Base-by-base conservation (phyloP, 2,888 invertebrate species). In the Escarpia spicata region DNA sequence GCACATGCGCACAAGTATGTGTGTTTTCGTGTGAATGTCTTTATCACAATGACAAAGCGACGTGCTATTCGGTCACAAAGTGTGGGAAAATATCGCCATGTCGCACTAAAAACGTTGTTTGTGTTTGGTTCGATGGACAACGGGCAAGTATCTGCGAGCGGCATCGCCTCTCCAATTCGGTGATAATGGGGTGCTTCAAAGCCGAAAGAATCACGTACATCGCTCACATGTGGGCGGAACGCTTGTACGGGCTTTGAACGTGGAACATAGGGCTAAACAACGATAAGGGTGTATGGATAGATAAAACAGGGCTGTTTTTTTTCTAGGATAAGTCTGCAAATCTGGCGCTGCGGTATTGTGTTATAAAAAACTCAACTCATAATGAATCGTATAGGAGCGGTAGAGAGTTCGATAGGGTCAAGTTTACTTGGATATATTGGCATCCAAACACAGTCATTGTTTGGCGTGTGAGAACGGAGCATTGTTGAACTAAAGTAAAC, bases 11-110 rank as follows among this genome's bases (percentile, higher is more conserved):
- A 4, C 26, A 2, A 4, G 19, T 75, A 26, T 75, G 75, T 75
- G 75, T 75, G n/a, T 75, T 75, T 75, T 75, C 75, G 75, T 75
- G 75, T 75, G 75, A 75, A 75, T n/a, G n/a, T 26, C 75, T 75
- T 75, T 75, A 75, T 75, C n/a, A 26, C 26, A 75, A 75, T 75
- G 6, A 75, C 19, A 75, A 75, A 75, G n/a, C 75, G 26, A 75
- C 3, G n/a, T 26, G 75, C n/a, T 26, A 75, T 6, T 12, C 26
- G 75, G 2, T 75, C 75, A 26, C 26, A 75, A 75, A 75, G 75
- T 75, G 75, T 75, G 75, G 75, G 75, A 75, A 75, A 75, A 75
- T 75, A 26, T n/a, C 75, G 75, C 75, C 75, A 19, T 75, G 75
- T 75, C 75, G 19, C 26, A 26, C 75, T 4, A 75, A 2, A 75